Percentiles rank a stretch among this genome's conserved stretches.
Evolutionary conservation across 2,797 vertebrate genomes (phyloP).

Genomic region (Hoplostethus atlanticus): DNA sequence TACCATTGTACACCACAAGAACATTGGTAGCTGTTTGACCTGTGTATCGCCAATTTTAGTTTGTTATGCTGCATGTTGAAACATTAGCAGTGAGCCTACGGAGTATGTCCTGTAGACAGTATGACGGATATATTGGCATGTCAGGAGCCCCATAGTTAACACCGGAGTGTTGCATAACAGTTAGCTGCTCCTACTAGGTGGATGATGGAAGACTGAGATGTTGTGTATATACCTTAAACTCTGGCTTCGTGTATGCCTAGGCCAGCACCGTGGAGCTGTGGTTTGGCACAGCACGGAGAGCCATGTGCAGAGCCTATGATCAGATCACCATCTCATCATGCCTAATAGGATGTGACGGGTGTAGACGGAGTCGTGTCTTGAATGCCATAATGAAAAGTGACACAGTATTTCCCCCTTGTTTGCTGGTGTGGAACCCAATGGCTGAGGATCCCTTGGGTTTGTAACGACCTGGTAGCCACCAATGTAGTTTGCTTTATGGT

Average conservation of each 20-base stretch:
- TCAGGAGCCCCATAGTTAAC: not conserved
- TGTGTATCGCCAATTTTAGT: not conserved
- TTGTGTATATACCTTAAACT: slow-evolving; percentile 2
- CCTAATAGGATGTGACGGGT: slow-evolving; percentile 60
- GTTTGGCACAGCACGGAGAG: slow-evolving; percentile 29
- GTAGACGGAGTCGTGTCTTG: slow-evolving; percentile 55
- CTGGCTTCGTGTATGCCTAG: not conserved
- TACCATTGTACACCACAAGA: not conserved
- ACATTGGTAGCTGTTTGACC: not conserved
- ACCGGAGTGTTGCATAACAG: slow-evolving; percentile 1
- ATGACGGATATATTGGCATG: slow-evolving; percentile 4
- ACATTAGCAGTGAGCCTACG: no score
- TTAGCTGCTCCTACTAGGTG: not conserved
- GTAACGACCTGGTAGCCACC: slow-evolving; percentile 23
- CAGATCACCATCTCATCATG: slow-evolving; percentile 44
- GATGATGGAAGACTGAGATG: slow-evolving; percentile 12
- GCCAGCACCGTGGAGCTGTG: slow-evolving; percentile 37
- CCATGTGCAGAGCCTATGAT: slow-evolving; percentile 54
- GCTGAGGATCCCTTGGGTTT: slow-evolving; percentile 25
- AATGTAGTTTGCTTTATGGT: slow-evolving; percentile 29
- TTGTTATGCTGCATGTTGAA: not conserved
- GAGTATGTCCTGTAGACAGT: not conserved
- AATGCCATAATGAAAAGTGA: slow-evolving; percentile 59
- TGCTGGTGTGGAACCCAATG: slow-evolving; percentile 23
- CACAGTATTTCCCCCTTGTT: slow-evolving; percentile 42